Evolutionary conservation across 2,888 invertebrate genomes (phyloP).

Genomic region (Amiota minor): DNA sequence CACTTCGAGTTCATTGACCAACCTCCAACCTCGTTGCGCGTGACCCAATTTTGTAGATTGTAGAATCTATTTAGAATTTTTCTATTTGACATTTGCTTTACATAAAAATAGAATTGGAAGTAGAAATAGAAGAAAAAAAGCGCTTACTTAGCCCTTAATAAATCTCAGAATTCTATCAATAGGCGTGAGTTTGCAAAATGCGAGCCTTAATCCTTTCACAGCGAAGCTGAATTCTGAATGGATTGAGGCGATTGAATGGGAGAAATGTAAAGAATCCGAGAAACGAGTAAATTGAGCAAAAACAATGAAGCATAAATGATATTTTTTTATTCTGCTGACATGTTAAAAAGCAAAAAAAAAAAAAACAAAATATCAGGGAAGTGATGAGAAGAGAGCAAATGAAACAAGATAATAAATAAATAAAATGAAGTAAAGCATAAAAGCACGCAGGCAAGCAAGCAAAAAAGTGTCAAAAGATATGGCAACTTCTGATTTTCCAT

Average conservation of each 20-base stretch:
- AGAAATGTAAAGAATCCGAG: not conserved
- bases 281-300: constrained; percentile 54
- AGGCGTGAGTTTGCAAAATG: constrained; percentile 10
- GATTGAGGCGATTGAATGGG: not conserved
- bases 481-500: too few species aligned
- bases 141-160: constrained; percentile 2
- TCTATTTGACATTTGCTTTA: too few species aligned
- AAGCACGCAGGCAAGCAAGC: too few species aligned
- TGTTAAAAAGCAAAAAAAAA: constrained; percentile 28
- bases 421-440: too few species aligned
- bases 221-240: not conserved
- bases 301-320: constrained; percentile 65
- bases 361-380: too few species aligned
- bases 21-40: not conserved
- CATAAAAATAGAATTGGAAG: not conserved
- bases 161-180: constrained; percentile 10
- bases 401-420: too few species aligned
- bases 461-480: too few species aligned
- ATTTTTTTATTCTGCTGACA: constrained; percentile 55
- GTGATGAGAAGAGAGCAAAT: too few species aligned
- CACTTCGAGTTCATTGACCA: constrained; percentile 16
- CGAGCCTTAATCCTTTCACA: constrained; percentile 3
- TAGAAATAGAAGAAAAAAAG: not conserved
- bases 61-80: too few species aligned
- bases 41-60: constrained; percentile 1